Percentiles rank a stretch among this genome's conserved stretches.
Evolutionary conservation across 2,113 vertebrate genomes (phyloP).

Genomic region (Oreochromis tanganicae): DNA sequence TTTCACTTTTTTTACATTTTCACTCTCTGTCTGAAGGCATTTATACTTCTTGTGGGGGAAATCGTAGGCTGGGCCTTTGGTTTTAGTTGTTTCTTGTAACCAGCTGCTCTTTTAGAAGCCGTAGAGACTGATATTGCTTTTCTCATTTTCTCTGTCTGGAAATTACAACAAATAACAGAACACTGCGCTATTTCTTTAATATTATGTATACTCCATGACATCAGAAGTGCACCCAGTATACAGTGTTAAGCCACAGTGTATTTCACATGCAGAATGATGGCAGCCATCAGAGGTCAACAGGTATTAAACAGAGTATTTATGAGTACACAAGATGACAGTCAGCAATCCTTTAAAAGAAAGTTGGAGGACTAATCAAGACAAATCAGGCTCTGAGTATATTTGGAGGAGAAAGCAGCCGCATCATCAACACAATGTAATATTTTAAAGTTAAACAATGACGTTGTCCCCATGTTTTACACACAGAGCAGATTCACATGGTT

Average conservation of each 20-base stretch:
- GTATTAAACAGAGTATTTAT: neutral
- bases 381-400: neutral
- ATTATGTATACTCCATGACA: neutral
- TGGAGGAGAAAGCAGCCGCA: neutral
- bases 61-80: neutral
- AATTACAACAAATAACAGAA: neutral
- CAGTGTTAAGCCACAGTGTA: neutral
- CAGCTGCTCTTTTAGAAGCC: neutral
- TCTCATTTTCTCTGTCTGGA: neutral
- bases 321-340: neutral
- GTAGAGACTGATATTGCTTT: neutral
- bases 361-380: neutral
- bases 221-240: neutral
- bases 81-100: neutral
- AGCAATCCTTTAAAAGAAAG: neutral
- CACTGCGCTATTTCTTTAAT: fast-evolving
- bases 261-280: neutral
- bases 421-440: neutral
- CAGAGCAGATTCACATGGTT: fast-evolving
- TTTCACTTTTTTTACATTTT: neutral
- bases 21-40: neutral
- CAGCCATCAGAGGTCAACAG: neutral
- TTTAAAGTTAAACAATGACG: neutral
- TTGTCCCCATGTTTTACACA: neutral
- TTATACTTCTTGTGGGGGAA: neutral